Base-by-base conservation (phyloP, 2,113 vertebrate species). In the Galbula dea region DNA sequence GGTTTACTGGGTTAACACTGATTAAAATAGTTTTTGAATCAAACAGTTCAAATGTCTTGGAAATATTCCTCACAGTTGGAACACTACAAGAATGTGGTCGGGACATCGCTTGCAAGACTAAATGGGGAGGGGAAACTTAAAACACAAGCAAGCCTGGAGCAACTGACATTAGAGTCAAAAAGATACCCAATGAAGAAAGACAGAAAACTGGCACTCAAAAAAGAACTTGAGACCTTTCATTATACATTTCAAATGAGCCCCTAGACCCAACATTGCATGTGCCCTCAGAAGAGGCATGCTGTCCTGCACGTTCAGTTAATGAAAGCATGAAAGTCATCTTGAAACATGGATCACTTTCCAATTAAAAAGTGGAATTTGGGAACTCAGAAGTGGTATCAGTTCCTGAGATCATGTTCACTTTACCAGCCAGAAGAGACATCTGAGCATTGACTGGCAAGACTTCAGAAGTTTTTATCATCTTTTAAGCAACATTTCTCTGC, bases 301-400 rank as follows among this genome's bases (percentile, higher is more conserved):
- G 4, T 37, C 81, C 76, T 66, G 10, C 48, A 78, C 17, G 6
- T 88, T 73, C 83, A 95, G 80, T 83, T 78, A 93, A 91, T 52
- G 82, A 74, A 89, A 57, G 58, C 48, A 90, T 29, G 69, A 89
- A 89, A 86, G 77, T 82, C 12, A 93, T 95, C 62, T 88, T 92
- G 72, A 93, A 90, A 82, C 74, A 43, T 14, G 59, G 81, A 96
- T 91, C 54, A 37, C 73, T 91, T 86, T 65, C 93, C 86, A 90
- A 92, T 92, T 92, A 92, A 93, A 76, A 73, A 69, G 54, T 46
- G 20, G 69, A 92, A 90, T 94, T 91, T 84, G 95, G 89, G 71
- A 88, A 94, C 43, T 66, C 49, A 90, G 75, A 77, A 89, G 51
- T 13, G 30, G 59, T 83, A 92, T 95, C 82, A 85, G 54, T 62